Evolutionary conservation across 2,797 vertebrate species (phyloP).

Genomic region (Dipus sagitta): DNA sequence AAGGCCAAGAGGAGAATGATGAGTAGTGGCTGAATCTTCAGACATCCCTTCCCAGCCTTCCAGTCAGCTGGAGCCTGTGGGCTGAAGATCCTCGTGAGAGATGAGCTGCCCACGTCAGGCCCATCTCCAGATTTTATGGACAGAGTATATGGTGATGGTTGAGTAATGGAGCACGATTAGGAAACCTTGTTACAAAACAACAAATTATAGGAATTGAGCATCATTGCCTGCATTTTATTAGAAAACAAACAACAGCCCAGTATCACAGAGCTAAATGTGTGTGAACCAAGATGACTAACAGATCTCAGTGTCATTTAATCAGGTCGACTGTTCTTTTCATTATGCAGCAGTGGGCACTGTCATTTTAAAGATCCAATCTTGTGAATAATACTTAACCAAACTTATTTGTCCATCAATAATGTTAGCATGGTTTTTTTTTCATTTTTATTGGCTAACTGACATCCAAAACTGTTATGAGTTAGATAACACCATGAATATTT

Average conservation of each 20-base stretch:
- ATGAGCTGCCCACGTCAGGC: not conserved
- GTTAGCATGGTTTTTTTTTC: not conserved
- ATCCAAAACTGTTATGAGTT: not conserved
- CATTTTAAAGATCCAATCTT: not conserved
- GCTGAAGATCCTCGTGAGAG: not conserved
- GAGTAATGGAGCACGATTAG: not conserved
- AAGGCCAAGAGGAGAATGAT: not conserved
- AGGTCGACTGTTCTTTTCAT: not conserved
- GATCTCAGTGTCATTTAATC: not conserved
- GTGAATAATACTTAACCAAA: not conserved
- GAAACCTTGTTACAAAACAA: not conserved
- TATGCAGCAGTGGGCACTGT: not conserved
- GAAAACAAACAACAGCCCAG: not conserved
- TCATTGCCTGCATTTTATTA: not conserved
- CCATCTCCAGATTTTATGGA: not conserved
- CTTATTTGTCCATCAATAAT: not conserved
- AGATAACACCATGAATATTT: conserved; percentile 26
- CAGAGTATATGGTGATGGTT: not conserved
- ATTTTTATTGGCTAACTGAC: not conserved
- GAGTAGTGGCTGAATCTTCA: not conserved
- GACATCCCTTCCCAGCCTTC: too few relatives aligned
- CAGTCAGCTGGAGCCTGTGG: too few relatives aligned
- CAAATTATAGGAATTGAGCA: not conserved
- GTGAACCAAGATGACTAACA: not conserved
- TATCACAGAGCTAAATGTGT: not conserved